Conservation (phyloP, 1,140 invertebrate genomes). For the Lepidotrigona ventralis region DNA sequence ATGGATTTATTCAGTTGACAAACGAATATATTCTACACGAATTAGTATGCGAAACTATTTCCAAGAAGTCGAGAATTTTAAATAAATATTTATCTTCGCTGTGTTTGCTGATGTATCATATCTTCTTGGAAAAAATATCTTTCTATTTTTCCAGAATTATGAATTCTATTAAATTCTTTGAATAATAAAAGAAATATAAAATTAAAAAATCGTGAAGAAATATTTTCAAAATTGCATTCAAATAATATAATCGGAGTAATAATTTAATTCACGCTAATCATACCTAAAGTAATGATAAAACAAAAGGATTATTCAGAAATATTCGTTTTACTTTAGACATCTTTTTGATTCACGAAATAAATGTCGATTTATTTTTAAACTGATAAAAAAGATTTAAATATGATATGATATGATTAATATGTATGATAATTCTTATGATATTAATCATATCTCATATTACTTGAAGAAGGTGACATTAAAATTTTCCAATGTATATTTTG, state of each 20-base stretch:
- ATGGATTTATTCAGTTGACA: background rate
- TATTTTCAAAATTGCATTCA: background rate
- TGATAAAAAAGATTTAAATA: no score
- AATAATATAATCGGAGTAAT: background rate
- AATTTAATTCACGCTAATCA: background rate
- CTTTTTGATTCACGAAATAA: no score
- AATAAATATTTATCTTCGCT: background rate
- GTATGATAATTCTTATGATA: no score
- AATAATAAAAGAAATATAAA: background rate
- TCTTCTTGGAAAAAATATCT: background rate
- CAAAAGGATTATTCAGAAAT: no score
- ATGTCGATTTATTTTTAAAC: no score
- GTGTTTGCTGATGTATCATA: rapidly evolving
- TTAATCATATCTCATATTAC: no score
- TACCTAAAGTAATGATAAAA: no score
- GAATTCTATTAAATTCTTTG: background rate
- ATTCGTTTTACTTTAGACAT: no score
- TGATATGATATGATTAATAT: no score
- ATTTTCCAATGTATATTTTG: no score
- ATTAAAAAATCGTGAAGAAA: background rate
- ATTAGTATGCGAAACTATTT: background rate
- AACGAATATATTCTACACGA: background rate
- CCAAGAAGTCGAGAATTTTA: background rate
- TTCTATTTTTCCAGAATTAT: background rate
- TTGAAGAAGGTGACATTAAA: no score